Evolutionary conservation across 2,888 invertebrate genomes (phyloP), one percentile per base, ranked within the genome.

Genomic region (Drosophila koepferae): DNA sequence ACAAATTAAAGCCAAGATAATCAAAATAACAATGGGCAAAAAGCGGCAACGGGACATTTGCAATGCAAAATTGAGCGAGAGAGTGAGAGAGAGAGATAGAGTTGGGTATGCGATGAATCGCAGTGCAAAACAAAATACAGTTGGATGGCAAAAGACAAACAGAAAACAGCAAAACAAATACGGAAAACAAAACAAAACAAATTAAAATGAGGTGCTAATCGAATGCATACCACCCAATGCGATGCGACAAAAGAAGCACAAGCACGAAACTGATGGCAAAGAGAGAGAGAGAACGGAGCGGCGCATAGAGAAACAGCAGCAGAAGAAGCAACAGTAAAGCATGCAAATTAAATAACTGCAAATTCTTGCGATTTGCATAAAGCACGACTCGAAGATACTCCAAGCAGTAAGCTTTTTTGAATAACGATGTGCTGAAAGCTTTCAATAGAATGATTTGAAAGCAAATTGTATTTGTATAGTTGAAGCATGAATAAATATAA

Each of bases 1-100:
- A 64, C 74, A 89, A 87, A 88, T 85, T 87, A 85, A 85, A 82
- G 81, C 90, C 85, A 82, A 88, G 85, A 89, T 89, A 88, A 86
- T 88, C 85, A 62, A 68, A 71, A 38, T 38, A 66, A 55, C 60
- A 60, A 49, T 60, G 60, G 40, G 53, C 28, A 71, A 36, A 36
- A 18, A 20, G 60, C 40, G 44, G 56, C 48, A 80, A 77, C 81
- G 74, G 54, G 67, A 71, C 65, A 79, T 86, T 86, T 84, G 87
- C 79, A 72, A 89, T 89, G 85, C 86, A 82, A 85, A 89, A 54
- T 54, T 41, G 59, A 49, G 16, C 20, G 14, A 38, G 34, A 63
- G 10, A n/a, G 49, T 18, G 7, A 2, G 28, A 48, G 16, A 16
- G 16, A 12, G 49, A 7, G 12, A n/a, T 23, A 10, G 31, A 8